A percentile compares a stretch with the other conserved stretches of the same genome.
These are phyloP conservation scores for Andrena bucephala DNA, from an alignment of 2,888 invertebrate species.

Conservation along the genomic window DNA sequence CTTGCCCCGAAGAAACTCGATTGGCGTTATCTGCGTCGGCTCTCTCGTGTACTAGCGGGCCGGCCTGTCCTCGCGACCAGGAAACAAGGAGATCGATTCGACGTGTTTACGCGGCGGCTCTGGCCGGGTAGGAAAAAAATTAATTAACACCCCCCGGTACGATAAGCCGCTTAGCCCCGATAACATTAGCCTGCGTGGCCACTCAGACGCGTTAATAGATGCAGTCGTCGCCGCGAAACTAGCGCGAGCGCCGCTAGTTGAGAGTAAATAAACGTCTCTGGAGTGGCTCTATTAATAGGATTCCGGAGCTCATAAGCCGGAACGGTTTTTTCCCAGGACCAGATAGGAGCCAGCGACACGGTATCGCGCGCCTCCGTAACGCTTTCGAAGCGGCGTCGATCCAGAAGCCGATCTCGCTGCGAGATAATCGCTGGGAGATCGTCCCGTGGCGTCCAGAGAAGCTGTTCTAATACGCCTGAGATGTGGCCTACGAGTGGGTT, in stretches of 20 bases:
- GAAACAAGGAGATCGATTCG: slow-evolving; percentile 46
- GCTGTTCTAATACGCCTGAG: slow-evolving; percentile 26
- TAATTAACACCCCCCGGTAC: slow-evolving; percentile 66
- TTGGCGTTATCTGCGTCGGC: slow-evolving; percentile 36
- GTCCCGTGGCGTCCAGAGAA: slow-evolving; percentile 56
- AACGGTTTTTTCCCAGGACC: slow-evolving; percentile 67
- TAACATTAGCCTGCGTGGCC: slow-evolving; percentile 49
- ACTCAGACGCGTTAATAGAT: slow-evolving; percentile 66
- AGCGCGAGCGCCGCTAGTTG: slow-evolving; percentile 51
- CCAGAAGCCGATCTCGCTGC: slow-evolving; percentile 71
- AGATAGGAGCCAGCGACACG: slow-evolving; percentile 63
- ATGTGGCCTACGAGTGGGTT: slow-evolving; percentile 61
- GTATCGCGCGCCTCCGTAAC: slow-evolving; percentile 42
- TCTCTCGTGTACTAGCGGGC: slow-evolving; percentile 13
- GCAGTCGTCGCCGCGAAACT: slow-evolving; percentile 57
- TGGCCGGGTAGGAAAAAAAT: slow-evolving; percentile 44
- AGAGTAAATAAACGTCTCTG: slow-evolving; percentile 73
- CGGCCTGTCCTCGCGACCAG: slow-evolving; percentile 39
- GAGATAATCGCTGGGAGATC: slow-evolving; percentile 69
- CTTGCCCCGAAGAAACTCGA: slow-evolving; percentile 20
- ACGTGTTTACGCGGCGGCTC: slow-evolving; percentile 57
- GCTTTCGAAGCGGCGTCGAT: slow-evolving; percentile 60
- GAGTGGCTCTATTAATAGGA: slow-evolving; percentile 77
- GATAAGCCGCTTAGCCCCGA: slow-evolving; percentile 66
- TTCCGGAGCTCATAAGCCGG: slow-evolving; percentile 72